Evolutionary conservation across 2,797 vertebrate species (phyloP).

Genomic region (Spinus pinus): DNA sequence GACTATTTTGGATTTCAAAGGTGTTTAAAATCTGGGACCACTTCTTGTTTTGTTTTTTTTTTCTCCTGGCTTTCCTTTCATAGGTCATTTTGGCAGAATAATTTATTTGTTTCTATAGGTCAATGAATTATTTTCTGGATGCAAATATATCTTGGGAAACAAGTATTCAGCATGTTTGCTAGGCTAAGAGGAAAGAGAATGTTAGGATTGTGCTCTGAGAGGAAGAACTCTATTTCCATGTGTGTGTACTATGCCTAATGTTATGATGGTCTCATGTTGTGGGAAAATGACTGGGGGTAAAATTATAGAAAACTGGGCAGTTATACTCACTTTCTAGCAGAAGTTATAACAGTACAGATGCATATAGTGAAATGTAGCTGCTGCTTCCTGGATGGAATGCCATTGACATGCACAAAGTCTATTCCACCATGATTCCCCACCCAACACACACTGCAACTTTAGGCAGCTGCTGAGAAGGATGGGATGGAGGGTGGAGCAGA

Average conservation of each 20-base stretch:
- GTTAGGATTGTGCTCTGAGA: neutral
- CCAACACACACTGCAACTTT: neutral
- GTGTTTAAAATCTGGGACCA: neutral
- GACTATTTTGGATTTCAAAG: neutral
- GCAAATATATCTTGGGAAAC: neutral
- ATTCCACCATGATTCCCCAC: neutral
- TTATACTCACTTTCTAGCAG: neutral
- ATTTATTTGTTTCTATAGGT: neutral
- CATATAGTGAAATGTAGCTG: rapidly evolving
- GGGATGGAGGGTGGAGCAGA: rapidly evolving
- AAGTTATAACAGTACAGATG: too few relatives aligned
- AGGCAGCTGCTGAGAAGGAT: neutral
- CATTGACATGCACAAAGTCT: rapidly evolving
- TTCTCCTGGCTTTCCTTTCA: neutral
- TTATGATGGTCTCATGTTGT: neutral
- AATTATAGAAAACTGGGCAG: neutral
- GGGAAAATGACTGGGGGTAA: neutral
- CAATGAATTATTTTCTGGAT: neutral
- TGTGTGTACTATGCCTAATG: neutral
- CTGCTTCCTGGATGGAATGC: neutral
- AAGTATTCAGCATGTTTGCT: neutral
- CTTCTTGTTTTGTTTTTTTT: neutral
- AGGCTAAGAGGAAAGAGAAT: neutral
- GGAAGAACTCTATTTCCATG: neutral
- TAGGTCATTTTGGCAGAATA: neutral